These are phyloP conservation scores for Hydraecia micacea DNA, from an alignment of 2,888 invertebrate genomes.

Conservation along the genomic window DNA sequence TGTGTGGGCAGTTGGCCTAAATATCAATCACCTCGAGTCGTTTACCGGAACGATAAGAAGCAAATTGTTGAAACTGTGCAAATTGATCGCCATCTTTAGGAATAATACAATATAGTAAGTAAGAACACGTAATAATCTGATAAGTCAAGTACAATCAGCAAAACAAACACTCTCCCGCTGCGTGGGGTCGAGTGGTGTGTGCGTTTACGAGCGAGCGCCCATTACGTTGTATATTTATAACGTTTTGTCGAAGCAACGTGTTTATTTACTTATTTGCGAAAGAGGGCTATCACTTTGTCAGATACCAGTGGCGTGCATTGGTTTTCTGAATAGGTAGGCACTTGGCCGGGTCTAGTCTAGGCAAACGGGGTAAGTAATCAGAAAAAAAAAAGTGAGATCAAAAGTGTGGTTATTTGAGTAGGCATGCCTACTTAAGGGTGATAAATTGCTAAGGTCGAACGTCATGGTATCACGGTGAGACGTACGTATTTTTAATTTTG, in stretches of 20 bases:
- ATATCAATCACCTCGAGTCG: not conserved
- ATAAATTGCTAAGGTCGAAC: no score
- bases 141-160: constrained; percentile 30
- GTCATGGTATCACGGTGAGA: no score
- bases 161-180: constrained; percentile 36
- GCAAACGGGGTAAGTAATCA: no score
- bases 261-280: constrained; percentile 61
- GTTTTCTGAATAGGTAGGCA: no score
- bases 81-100: not conserved
- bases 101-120: not conserved
- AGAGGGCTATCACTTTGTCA: constrained; percentile 40
- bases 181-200: constrained; percentile 54
- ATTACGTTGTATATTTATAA: constrained; percentile 62
- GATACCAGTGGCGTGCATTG: no score
- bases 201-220: constrained; percentile 34
- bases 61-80: not conserved
- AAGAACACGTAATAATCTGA: constrained; percentile 13
- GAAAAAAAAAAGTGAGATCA: no score
- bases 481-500: no score
- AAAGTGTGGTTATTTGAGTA: no score
- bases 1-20: not conserved
- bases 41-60: not conserved
- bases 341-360: no score
- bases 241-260: constrained; percentile 44
- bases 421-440: no score